phyloP scores from a whole-genome alignment of 2,797 vertebrate genomes.

The Intellagama lesueurii region DNA sequence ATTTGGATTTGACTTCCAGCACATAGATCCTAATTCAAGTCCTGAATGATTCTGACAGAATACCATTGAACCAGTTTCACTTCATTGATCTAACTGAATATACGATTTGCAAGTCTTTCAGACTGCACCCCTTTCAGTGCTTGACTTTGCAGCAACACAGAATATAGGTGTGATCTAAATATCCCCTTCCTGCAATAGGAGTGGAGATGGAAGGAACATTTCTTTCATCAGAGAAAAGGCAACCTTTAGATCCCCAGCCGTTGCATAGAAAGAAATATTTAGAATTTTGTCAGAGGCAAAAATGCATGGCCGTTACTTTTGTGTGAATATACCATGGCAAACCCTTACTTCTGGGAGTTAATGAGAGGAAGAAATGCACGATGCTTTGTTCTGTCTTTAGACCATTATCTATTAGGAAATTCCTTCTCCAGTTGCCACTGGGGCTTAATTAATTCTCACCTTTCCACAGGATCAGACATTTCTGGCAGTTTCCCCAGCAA shows the following conservation, averaged over 20 bases:
- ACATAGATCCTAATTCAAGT: neutral
- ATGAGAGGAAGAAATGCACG: neutral
- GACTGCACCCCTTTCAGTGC: neutral
- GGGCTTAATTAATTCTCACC: slow-evolving; percentile 31
- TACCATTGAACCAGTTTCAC: neutral
- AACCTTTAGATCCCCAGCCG: neutral
- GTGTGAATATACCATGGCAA: neutral
- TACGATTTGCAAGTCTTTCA: neutral
- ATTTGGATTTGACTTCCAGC: too few species aligned
- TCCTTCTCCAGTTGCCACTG: neutral
- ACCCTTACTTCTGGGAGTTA: neutral
- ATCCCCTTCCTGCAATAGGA: neutral
- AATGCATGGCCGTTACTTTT: neutral
- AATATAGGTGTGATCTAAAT: neutral
- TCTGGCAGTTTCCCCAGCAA: slow-evolving; percentile 31
- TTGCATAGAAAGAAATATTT: neutral
- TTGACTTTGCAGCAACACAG: neutral
- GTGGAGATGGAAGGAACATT: neutral
- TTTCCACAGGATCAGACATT: slow-evolving; percentile 22
- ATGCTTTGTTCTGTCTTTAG: slow-evolving; percentile 1
- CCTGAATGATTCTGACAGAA: neutral
- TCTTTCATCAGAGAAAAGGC: neutral
- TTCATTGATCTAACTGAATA: neutral
- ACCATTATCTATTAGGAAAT: slow-evolving; percentile 2
- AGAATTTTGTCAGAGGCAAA: neutral